Percentiles rank a stretch among this genome's conserved stretches.
Conservation (phyloP, 2,888 invertebrate genomes). For the Drosophila flavopinicola region DNA sequence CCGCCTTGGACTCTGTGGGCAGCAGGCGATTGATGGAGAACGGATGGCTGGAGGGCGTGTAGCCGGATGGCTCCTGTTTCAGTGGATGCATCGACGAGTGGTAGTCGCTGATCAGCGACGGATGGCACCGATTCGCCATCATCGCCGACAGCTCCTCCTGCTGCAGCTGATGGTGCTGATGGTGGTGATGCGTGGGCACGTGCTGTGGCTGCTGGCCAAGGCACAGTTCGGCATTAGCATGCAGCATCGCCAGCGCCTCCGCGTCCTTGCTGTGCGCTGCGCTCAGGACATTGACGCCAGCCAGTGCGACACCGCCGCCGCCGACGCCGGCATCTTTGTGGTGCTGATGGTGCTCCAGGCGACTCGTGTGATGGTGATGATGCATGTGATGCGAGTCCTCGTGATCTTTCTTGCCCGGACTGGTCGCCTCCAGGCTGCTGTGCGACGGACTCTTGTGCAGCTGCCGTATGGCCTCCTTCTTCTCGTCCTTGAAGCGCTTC, state of each 20-base stretch:
- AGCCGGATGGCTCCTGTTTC: constrained; percentile 91
- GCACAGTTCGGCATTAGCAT: constrained; percentile 87
- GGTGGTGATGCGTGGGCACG: constrained; percentile 85
- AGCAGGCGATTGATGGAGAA: constrained; percentile 97
- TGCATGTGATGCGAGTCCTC: constrained; percentile 86
- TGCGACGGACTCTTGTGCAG: constrained; percentile 88
- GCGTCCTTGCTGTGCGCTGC: constrained; percentile 85
- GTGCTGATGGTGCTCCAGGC: constrained; percentile 83
- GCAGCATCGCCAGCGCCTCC: constrained; percentile 90
- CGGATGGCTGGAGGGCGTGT: constrained; percentile 94
- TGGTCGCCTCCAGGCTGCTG: constrained; percentile 85
- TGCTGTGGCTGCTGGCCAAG: constrained; percentile 86
- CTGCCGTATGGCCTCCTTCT: constrained; percentile 94
- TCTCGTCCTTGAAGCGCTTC: constrained; percentile 99
- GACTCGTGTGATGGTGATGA: constrained; percentile 83
- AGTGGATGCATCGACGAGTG: constrained; percentile 88
- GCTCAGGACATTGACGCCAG: constrained; percentile 73
- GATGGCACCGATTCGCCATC: constrained; percentile 88
- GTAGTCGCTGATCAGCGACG: constrained; percentile 87
- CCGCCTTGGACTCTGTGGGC: constrained; percentile 94
- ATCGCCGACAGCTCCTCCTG: constrained; percentile 88
- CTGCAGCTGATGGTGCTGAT: constrained; percentile 85
- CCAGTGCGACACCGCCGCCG: constrained; percentile 53
- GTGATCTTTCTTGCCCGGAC: constrained; percentile 87
- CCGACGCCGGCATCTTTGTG: constrained; percentile 66